Percentiles rank a stretch among this genome's conserved stretches.
Conservation (phyloP, 2,888 invertebrate genomes). For the Chaetoderma sp. region DNA sequence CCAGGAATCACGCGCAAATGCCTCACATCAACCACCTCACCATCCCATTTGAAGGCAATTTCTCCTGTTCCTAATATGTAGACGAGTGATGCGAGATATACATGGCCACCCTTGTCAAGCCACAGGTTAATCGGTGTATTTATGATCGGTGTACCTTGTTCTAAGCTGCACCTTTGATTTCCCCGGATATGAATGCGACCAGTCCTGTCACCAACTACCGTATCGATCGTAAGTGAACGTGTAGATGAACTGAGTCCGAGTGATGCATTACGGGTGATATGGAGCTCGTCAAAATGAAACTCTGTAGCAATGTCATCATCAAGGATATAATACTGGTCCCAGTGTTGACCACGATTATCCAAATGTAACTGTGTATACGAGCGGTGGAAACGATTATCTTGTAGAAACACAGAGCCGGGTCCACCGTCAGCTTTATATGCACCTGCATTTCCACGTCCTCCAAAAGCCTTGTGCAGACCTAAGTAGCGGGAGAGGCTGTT, state of each 20-base stretch:
- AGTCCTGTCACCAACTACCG: conserved; percentile 47
- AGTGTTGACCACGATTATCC: conserved; percentile 42
- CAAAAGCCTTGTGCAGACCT: conserved; percentile 40
- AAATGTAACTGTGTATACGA: conserved; percentile 43
- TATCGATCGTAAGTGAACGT: conserved; percentile 27
- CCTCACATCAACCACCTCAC: conserved; percentile 50
- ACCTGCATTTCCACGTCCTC: conserved; percentile 40
- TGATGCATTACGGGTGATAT: conserved; percentile 43
- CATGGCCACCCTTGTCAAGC: conserved; percentile 44
- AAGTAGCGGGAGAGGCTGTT: conserved; percentile 40
- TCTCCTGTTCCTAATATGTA: conserved; percentile 53
- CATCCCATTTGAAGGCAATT: conserved; percentile 52
- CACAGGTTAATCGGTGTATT: conserved; percentile 50
- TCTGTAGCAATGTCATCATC: conserved; percentile 38
- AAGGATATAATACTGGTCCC: conserved; percentile 49
- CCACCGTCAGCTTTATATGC: conserved; percentile 43
- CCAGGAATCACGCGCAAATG: conserved; percentile 53
- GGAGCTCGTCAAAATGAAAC: conserved; percentile 48
- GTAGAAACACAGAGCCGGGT: conserved; percentile 48
- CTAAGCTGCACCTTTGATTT: conserved; percentile 41
- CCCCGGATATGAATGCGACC: conserved; percentile 43
- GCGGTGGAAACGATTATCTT: conserved; percentile 43
- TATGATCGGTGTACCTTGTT: conserved; percentile 37
- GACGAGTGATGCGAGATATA: conserved; percentile 45
- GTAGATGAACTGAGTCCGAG: conserved; percentile 41